Percentiles rank a stretch among this genome's conserved stretches.
These are phyloP conservation scores for Diphyllodes magnificus DNA, from an alignment of 2,113 vertebrate genomes.

Conservation along the genomic window DNA sequence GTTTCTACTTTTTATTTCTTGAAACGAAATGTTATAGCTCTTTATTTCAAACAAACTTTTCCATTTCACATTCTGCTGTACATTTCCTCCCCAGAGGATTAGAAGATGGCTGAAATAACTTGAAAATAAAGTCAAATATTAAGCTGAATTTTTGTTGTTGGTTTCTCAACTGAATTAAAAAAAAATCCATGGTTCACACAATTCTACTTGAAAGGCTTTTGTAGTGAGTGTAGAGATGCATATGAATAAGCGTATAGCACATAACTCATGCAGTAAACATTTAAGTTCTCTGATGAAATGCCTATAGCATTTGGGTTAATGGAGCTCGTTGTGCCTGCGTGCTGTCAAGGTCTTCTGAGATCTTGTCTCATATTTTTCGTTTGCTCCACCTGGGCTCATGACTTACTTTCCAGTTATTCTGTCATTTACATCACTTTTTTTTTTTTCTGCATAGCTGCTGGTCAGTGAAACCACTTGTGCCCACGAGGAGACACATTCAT, in stretches of 20 bases:
- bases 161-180: background rate
- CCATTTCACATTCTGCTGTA: conserved; percentile 20
- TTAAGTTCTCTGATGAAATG: background rate
- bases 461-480: background rate
- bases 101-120: conserved; percentile 12
- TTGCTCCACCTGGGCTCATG: background rate
- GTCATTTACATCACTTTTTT: background rate
- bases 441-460: background rate
- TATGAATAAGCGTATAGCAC: background rate
- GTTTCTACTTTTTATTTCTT: background rate
- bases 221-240: background rate
- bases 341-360: background rate
- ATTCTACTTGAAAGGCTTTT: background rate
- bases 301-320: background rate
- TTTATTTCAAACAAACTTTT: conserved; percentile 34
- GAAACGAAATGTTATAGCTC: background rate
- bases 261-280: background rate
- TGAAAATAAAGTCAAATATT: conserved; percentile 36
- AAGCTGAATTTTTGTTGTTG: background rate
- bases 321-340: background rate
- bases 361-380: background rate
- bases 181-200: background rate
- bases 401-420: background rate
- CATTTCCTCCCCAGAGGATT: background rate
- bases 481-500: background rate